phyloP scores from a whole-genome alignment of 2,888 invertebrate genomes.

The Sinelater perroti region DNA sequence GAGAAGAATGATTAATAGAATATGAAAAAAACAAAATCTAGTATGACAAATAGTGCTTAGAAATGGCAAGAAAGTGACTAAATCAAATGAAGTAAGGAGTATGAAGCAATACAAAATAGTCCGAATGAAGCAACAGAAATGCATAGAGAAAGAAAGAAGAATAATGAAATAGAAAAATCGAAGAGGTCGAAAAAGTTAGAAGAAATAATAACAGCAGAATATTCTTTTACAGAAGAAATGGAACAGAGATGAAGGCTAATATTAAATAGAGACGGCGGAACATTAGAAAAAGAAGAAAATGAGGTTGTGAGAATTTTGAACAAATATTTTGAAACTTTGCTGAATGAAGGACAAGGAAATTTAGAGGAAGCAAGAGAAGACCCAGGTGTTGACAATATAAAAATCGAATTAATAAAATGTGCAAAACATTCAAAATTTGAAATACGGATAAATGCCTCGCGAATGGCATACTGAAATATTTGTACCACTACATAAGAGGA shows the following conservation, averaged over 20 bases:
- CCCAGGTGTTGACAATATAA: too few relatives aligned
- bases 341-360: background rate
- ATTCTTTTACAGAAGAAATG: background rate
- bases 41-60: background rate
- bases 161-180: background rate
- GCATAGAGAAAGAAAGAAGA: background rate
- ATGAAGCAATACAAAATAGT: conserved; percentile 1
- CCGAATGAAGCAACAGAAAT: background rate
- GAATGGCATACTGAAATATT: too few relatives aligned
- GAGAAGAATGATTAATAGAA: background rate
- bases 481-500: too few relatives aligned
- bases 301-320: background rate
- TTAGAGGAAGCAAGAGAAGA: background rate
- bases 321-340: background rate
- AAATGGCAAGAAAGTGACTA: background rate
- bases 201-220: conserved; percentile 2
- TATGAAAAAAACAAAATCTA: background rate
- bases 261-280: background rate
- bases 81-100: background rate
- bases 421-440: too few relatives aligned
- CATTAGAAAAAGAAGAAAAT: background rate
- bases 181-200: background rate
- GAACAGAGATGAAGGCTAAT: background rate
- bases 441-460: too few relatives aligned
- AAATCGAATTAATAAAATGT: too few relatives aligned